Percentiles rank a stretch among this genome's conserved stretches.
These are phyloP conservation scores for Neotoxoptera formosana DNA, from an alignment of 1,140 invertebrate genomes.

Conservation along the genomic window DNA sequence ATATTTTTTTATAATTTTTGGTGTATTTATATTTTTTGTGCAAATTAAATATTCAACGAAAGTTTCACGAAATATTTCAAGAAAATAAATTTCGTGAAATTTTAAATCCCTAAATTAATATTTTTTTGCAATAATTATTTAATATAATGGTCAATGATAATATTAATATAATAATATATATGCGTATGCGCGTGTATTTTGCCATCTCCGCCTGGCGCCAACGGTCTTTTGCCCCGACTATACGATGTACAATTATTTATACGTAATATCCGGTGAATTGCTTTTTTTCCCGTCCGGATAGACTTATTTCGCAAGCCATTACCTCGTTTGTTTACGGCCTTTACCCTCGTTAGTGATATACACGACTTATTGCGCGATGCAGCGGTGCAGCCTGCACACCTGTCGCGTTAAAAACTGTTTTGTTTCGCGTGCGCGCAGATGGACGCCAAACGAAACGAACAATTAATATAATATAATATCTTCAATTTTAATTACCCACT, in stretches of 20 bases:
- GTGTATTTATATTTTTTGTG: too few relatives aligned
- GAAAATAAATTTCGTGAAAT: too few relatives aligned
- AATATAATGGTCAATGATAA: too few relatives aligned
- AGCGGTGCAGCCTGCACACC: neutral
- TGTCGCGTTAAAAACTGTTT: slow-evolving; percentile 21
- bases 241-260: too few relatives aligned
- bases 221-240: neutral
- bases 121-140: too few relatives aligned
- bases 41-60: too few relatives aligned
- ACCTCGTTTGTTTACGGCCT: slow-evolving; percentile 7
- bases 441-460: neutral
- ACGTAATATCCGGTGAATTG: neutral
- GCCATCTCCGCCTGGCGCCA: neutral
- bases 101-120: too few relatives aligned
- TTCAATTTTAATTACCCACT: slow-evolving; percentile 13
- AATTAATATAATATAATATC: slow-evolving; percentile 13
- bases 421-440: neutral
- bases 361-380: neutral
- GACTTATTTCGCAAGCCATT: slow-evolving; percentile 19
- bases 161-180: too few relatives aligned
- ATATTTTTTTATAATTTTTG: too few relatives aligned
- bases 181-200: neutral
- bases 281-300: neutral
- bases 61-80: too few relatives aligned
- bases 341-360: neutral